Base-by-base conservation (phyloP, 2,113 vertebrate genomes). In the Tetrao urogallus region DNA sequence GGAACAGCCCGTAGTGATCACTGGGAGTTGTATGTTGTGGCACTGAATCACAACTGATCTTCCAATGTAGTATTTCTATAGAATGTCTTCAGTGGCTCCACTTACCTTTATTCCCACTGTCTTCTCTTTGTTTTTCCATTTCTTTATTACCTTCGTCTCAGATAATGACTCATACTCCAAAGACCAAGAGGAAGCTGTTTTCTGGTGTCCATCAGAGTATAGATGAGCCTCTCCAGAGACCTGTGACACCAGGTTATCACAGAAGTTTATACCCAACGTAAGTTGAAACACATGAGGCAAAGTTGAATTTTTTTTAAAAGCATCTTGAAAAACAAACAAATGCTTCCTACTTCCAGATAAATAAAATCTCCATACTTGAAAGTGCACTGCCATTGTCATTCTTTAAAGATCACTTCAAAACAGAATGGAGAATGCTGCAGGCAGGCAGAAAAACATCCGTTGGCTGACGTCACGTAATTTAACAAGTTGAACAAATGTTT, bases 131-230 rank as follows among this genome's bases (percentile, higher is more conserved):
- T 54, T 45, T 45, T 38, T n/a, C 56, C 56, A 8, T 58, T 79
- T 34, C 24, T 85, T 88, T 9, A 1, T 92, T 89, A 95, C 40
- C 32, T 92, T 1, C 72, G 2, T 92, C 63, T 93, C 93, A 99
- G 99, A 99, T 99, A 93, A 99, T 99, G 98, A 99, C 99, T 80
- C 98, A 99, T 97, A 98, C 98, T 43, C 96, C 98, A 32, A 99
- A 98, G 97, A 65, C 52, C 6, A 99, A 98, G 96, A 98, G 97
- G 97, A 99, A 96, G 83, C 94, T 95, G 14, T 95, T 89, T 30
- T 36, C 96, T 76, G 36, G 93, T 19, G 13, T 92, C 2, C 97
- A 96, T 43, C 97, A 98, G 81, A 97, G 98, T 20, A 57, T 89
- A 27, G 98, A 98, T 8, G 98, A 99, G 87, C 99, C 99, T 30